Conservation (phyloP, 1,140 invertebrate genomes). For the Drosophila insularis region DNA sequence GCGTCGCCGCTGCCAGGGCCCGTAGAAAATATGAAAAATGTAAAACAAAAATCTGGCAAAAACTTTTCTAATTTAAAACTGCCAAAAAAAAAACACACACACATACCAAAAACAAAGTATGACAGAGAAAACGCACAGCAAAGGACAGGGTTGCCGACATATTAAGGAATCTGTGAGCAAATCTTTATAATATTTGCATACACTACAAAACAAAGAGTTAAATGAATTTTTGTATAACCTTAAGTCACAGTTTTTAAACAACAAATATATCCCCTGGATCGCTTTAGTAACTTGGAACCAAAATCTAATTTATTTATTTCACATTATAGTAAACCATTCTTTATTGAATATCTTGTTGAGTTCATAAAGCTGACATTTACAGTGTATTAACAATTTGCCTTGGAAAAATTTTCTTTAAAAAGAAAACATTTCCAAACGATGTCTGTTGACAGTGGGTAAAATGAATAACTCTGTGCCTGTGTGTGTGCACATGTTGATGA, state of each 20-base stretch:
- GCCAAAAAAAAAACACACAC: slow-evolving; percentile 56
- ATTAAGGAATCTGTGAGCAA: slow-evolving; percentile 52
- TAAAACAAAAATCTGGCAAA: slow-evolving; percentile 80
- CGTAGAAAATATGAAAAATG: slow-evolving; percentile 80
- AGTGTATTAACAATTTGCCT: background rate
- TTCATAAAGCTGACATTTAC: too few relatives aligned
- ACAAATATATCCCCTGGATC: too few relatives aligned
- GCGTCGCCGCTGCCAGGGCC: slow-evolving; percentile 37
- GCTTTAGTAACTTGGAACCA: too few relatives aligned
- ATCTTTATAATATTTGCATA: slow-evolving; percentile 73
- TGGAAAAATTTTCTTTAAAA: background rate
- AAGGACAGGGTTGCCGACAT: slow-evolving; percentile 43
- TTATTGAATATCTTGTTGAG: too few relatives aligned
- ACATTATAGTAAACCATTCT: too few relatives aligned
- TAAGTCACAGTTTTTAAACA: too few relatives aligned
- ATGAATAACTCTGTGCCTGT: slow-evolving; percentile 58
- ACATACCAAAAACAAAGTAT: slow-evolving; percentile 61
- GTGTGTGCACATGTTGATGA: slow-evolving; percentile 71
- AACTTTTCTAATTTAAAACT: slow-evolving; percentile 81
- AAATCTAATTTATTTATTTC: too few relatives aligned
- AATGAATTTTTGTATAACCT: too few relatives aligned
- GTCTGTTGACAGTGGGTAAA: slow-evolving; percentile 70
- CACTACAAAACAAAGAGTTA: slow-evolving; percentile 11
- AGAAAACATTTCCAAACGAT: slow-evolving; percentile 37
- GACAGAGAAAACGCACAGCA: slow-evolving; percentile 51